Percentiles rank a stretch among this genome's conserved stretches.
Evolutionary conservation across 2,113 vertebrate genomes (phyloP).

Genomic region (Scopus umbretta): DNA sequence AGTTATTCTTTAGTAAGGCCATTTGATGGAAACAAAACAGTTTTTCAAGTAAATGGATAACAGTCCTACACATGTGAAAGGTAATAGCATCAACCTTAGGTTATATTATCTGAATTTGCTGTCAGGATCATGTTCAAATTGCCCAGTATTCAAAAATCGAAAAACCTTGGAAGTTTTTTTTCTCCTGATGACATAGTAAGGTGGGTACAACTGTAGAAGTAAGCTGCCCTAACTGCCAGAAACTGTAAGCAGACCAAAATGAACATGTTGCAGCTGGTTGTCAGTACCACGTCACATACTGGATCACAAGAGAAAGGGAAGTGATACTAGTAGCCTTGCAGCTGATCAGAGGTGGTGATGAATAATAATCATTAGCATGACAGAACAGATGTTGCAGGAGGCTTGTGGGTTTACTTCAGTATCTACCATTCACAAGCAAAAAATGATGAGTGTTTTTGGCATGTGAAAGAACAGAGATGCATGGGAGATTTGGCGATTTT

Average conservation of each 20-base stretch:
- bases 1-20: background rate
- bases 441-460: rapidly evolving
- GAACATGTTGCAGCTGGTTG: background rate
- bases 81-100: background rate
- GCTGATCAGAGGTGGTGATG: background rate
- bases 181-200: background rate
- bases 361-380: background rate
- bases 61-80: background rate
- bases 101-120: background rate
- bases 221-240: background rate
- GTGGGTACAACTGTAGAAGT: background rate
- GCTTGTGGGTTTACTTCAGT: background rate
- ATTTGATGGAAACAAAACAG: background rate
- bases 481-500: background rate
- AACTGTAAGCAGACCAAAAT: background rate
- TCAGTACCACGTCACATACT: background rate
- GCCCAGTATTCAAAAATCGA: background rate
- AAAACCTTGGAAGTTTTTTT: background rate
- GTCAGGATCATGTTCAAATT: background rate
- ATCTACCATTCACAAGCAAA: background rate
- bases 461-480: background rate
- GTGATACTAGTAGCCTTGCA: background rate
- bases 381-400: conserved; percentile 19
- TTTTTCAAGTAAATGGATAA: background rate
- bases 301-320: background rate